These are phyloP conservation scores for Ommatoiulus sabulosus DNA, from an alignment of 2,888 invertebrate species.

Conservation along the genomic window DNA sequence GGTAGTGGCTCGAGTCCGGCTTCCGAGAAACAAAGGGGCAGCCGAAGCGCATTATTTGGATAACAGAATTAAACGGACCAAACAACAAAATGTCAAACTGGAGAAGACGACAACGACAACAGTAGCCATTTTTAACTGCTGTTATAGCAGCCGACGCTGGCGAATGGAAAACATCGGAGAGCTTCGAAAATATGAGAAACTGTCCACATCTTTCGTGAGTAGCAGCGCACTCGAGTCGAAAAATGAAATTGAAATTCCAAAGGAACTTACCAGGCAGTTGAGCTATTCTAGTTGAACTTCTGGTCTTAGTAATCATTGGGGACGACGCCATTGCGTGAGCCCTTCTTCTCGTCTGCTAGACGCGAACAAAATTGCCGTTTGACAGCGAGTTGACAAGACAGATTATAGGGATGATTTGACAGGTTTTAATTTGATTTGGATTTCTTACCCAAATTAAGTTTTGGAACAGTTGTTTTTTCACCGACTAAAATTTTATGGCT, in stretches of 20 bases:
- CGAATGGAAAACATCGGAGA: neutral
- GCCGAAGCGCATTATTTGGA: neutral
- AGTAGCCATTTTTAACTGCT: constrained; percentile 34
- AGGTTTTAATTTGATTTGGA: neutral
- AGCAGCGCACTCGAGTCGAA: neutral
- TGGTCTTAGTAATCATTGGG: neutral
- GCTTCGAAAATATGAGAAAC: neutral
- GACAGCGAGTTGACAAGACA: neutral
- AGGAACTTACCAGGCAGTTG: neutral
- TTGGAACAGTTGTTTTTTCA: neutral
- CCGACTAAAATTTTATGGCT: neutral
- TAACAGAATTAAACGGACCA: neutral
- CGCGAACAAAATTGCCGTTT: neutral
- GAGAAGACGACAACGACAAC: constrained; percentile 34
- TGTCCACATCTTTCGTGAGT: neutral
- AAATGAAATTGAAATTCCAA: neutral
- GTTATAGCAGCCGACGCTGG: constrained; percentile 3
- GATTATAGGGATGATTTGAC: neutral
- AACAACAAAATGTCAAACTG: constrained; percentile 5
- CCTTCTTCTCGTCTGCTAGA: constrained; percentile 28
- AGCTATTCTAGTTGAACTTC: constrained; percentile 19
- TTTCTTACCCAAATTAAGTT: neutral
- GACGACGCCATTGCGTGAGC: neutral
- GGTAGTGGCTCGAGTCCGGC: neutral
- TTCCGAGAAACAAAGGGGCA: neutral